Evolutionary conservation across 2,888 invertebrate species (phyloP).

Genomic region (Perithous albicinctus): DNA sequence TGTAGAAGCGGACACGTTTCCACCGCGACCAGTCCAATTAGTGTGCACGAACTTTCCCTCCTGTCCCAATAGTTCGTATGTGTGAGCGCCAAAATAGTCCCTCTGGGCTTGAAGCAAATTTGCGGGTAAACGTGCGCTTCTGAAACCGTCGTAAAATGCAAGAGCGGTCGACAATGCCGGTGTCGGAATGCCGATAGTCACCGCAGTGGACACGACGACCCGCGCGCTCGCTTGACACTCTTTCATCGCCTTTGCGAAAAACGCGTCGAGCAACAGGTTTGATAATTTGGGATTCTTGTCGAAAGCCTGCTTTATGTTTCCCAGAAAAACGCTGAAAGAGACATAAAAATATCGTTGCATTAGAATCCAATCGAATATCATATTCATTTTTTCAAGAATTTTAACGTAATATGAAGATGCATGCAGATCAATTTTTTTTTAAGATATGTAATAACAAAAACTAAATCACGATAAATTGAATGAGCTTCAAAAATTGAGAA

Average conservation of each 20-base stretch:
- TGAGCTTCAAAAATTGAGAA: no score
- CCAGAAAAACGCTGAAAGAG: slow-evolving; percentile 90
- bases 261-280: slow-evolving; percentile 96
- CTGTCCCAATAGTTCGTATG: slow-evolving; percentile 94
- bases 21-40: slow-evolving; percentile 99
- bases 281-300: slow-evolving; percentile 93
- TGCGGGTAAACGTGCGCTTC: slow-evolving; percentile 94
- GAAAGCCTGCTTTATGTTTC: slow-evolving; percentile 97
- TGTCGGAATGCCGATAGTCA: slow-evolving; percentile 94
- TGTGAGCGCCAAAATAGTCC: slow-evolving; percentile 99
- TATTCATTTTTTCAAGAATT: neutral
- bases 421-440: no score
- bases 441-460: no score
- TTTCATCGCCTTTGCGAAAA: slow-evolving; percentile 94
- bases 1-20: slow-evolving; percentile 97
- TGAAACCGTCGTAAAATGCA: slow-evolving; percentile 98
- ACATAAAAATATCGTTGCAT: neutral
- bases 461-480: no score
- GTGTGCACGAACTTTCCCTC: slow-evolving; percentile 98
- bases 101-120: slow-evolving; percentile 98
- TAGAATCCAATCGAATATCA: neutral
- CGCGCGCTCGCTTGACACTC: slow-evolving; percentile 94
- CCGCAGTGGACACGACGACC: slow-evolving; percentile 90
- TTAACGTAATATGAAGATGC: no score
- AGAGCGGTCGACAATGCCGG: slow-evolving; percentile 97